A percentile compares a stretch with the other conserved stretches of the same genome.
Conservation (phyloP, 2,888 invertebrate species). For the Bellardia bayeri region DNA sequence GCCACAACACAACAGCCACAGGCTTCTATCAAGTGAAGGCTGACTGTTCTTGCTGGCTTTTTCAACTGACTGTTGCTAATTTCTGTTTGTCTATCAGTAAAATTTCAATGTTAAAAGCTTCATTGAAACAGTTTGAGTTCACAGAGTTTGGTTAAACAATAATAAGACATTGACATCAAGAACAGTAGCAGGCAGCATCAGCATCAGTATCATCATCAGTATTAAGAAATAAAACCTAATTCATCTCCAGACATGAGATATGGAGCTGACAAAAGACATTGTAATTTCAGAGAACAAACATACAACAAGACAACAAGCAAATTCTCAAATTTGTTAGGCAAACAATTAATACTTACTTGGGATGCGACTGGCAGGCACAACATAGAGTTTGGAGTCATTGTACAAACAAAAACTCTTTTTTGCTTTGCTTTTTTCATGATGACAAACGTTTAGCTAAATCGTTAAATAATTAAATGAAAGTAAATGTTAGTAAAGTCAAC, state of each 20-base stretch:
- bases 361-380: not conserved
- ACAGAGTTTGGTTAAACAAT: slow-evolving; percentile 55
- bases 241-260: slow-evolving; percentile 58
- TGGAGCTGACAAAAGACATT: slow-evolving; percentile 70
- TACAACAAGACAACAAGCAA: slow-evolving; percentile 53
- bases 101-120: slow-evolving; percentile 71
- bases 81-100: slow-evolving; percentile 72
- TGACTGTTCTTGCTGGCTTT: not conserved
- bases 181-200: too few relatives aligned
- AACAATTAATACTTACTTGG: slow-evolving; percentile 57
- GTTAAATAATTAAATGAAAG: slow-evolving; percentile 72
- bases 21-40: not conserved
- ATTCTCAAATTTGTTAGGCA: slow-evolving; percentile 71
- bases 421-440: not conserved
- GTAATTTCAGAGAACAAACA: slow-evolving; percentile 42
- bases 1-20: slow-evolving; percentile 22
- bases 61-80: slow-evolving; percentile 71
- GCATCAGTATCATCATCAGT: not conserved
- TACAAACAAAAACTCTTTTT: slow-evolving; percentile 39
- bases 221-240: slow-evolving; percentile 48
- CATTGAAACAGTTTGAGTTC: slow-evolving; percentile 66
- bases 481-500: slow-evolving; percentile 68
- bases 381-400: slow-evolving; percentile 55
- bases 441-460: slow-evolving; percentile 63
- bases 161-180: not conserved